Evolutionary conservation across 2,888 invertebrate species (phyloP).

Genomic region (Rhopalosiphum nymphaeae): DNA sequence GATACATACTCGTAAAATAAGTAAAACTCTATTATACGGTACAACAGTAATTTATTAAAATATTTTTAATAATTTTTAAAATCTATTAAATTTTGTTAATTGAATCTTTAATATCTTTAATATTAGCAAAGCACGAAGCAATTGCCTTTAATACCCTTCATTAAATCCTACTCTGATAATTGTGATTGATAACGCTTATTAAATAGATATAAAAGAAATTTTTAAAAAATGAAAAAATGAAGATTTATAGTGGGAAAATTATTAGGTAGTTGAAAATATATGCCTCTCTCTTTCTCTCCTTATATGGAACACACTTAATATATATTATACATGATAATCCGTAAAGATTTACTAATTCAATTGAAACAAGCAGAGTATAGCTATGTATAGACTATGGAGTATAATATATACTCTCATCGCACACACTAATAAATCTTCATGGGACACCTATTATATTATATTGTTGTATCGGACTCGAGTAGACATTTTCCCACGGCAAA

Average conservation of each 20-base stretch:
- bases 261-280: neutral
- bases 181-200: no score
- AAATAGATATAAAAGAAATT: neutral
- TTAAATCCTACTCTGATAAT: no score
- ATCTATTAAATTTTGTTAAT: no score
- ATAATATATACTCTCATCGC: neutral
- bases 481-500: neutral
- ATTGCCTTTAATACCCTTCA: no score
- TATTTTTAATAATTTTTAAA: no score
- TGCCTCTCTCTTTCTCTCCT: neutral
- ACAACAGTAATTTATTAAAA: no score
- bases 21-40: no score
- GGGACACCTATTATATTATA: slow-evolving; percentile 8
- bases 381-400: neutral
- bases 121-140: no score
- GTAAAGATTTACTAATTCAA: neutral
- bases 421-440: neutral
- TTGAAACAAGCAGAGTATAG: neutral
- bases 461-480: neutral
- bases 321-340: neutral
- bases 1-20: no score
- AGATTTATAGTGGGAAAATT: neutral
- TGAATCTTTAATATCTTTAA: no score
- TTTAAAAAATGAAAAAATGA: neutral
- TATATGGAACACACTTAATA: neutral